A percentile compares a stretch with the other conserved stretches of the same genome.
phyloP scores from a whole-genome alignment of 2,888 invertebrate genomes.

The Lissonota sp. region DNA sequence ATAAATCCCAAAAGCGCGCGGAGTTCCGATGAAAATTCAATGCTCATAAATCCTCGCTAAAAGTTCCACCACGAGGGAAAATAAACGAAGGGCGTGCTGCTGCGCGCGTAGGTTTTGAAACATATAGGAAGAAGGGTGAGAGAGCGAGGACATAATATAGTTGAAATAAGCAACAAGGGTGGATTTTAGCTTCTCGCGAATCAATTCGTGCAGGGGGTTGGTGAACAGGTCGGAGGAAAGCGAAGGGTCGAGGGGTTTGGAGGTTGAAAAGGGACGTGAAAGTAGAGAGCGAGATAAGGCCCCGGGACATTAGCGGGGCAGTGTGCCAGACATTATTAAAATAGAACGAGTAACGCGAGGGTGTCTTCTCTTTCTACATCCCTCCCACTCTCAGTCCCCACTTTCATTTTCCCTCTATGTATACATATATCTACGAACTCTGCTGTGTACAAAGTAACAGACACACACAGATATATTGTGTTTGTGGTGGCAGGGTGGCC shows the following conservation, averaged over 20 bases:
- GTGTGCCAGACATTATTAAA: constrained; percentile 82
- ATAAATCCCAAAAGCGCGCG: constrained; percentile 3
- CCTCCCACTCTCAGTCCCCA: constrained; percentile 30
- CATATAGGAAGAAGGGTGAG: not conserved
- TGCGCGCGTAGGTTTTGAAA: not conserved
- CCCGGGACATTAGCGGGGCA: constrained; percentile 79
- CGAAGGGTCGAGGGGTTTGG: constrained; percentile 2
- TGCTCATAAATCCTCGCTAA: constrained; percentile 14
- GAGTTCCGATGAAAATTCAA: not conserved
- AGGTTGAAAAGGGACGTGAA: constrained; percentile 10
- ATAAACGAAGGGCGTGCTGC: constrained; percentile 17
- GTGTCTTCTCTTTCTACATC: constrained; percentile 41
- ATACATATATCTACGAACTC: not conserved
- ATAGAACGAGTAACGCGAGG: constrained; percentile 67
- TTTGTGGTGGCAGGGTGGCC: constrained; percentile 21
- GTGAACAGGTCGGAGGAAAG: constrained; percentile 20
- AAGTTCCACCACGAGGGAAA: constrained; percentile 40
- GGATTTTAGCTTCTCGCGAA: constrained; percentile 50
- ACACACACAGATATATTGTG: constrained; percentile 5
- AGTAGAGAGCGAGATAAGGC: constrained; percentile 67
- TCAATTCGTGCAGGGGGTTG: constrained; percentile 61
- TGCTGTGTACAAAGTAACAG: too few species aligned
- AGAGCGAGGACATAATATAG: constrained; percentile 23
- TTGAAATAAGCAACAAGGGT: constrained; percentile 52
- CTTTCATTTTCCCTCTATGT: constrained; percentile 25